A percentile compares a stretch with the other conserved stretches of the same genome.
These are phyloP conservation scores for Drosophila borealis DNA, from an alignment of 2,888 invertebrate genomes.

Conservation along the genomic window DNA sequence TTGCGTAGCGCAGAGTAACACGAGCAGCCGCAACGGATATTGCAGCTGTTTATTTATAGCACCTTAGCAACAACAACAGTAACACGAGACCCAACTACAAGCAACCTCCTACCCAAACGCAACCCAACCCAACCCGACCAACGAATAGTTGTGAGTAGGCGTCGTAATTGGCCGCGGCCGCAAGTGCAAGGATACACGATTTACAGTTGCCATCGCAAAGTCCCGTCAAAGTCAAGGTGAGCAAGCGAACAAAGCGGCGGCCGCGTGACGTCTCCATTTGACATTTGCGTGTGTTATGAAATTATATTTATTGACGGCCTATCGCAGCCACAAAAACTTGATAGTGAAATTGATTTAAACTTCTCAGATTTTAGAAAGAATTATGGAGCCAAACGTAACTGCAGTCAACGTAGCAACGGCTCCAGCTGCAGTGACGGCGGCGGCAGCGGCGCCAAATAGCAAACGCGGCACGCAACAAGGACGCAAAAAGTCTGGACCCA, in stretches of 20 bases:
- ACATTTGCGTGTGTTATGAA: constrained; percentile 70
- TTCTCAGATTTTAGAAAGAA: constrained; percentile 38
- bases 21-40: constrained; percentile 28
- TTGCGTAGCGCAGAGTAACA: constrained; percentile 43
- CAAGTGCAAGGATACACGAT: constrained; percentile 65
- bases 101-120: not conserved
- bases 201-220: constrained; percentile 21
- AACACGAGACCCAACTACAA: constrained; percentile 12
- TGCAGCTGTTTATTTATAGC: constrained; percentile 67
- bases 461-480: constrained; percentile 73
- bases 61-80: constrained; percentile 48
- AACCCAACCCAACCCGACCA: constrained; percentile 9
- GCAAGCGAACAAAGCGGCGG: constrained; percentile 33
- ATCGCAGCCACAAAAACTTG: constrained; percentile 21
- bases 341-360: constrained; percentile 38
- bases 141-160: constrained; percentile 40
- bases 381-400: constrained; percentile 59
- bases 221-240: constrained; percentile 69
- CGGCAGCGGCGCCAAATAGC: constrained; percentile 30
- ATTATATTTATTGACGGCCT: constrained; percentile 52
- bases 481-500: constrained; percentile 89
- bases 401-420: constrained; percentile 31
- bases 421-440: constrained; percentile 20
- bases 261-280: constrained; percentile 51
- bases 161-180: constrained; percentile 51